These are phyloP conservation scores for Frankliniella fusca DNA, from an alignment of 2,888 invertebrate species.

Conservation along the genomic window DNA sequence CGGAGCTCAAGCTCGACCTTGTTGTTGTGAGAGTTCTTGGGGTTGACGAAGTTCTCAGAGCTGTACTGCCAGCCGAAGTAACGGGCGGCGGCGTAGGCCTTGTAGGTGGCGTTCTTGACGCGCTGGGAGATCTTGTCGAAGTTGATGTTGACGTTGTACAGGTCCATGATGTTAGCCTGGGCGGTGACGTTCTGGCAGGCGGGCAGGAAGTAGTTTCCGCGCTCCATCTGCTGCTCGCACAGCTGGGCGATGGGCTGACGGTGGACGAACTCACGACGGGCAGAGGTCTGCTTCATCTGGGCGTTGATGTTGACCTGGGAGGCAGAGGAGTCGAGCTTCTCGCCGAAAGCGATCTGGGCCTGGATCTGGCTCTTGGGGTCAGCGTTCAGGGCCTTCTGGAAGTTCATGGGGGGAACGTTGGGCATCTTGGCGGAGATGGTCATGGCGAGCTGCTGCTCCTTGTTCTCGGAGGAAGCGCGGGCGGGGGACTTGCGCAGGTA, in stretches of 20 bases:
- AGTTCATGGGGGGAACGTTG: constrained; percentile 53
- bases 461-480: constrained; percentile 40
- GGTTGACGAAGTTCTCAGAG: constrained; percentile 51
- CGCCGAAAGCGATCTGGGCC: constrained; percentile 52
- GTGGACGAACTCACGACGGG: constrained; percentile 52
- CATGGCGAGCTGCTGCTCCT: constrained; percentile 51
- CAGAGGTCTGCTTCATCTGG: constrained; percentile 51
- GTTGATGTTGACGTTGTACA: constrained; percentile 50
- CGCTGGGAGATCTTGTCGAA: constrained; percentile 51
- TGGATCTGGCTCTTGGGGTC: constrained; percentile 51
- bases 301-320: constrained; percentile 43
- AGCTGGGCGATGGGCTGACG: constrained; percentile 50
- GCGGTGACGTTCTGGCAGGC: constrained; percentile 57
- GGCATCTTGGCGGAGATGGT: constrained; percentile 51
- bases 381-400: constrained; percentile 53
- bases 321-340: constrained; percentile 45
- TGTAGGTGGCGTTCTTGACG: constrained; percentile 50
- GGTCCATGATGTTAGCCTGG: constrained; percentile 54
- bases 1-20: constrained; percentile 51
- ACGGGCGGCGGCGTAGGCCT: constrained; percentile 50
- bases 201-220: constrained; percentile 55
- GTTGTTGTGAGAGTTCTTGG: constrained; percentile 44
- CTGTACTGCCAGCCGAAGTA: constrained; percentile 51
- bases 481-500: constrained; percentile 50
- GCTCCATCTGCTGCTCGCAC: constrained; percentile 53